These are phyloP conservation scores for Smutsia temminckii DNA, from an alignment of 2,797 vertebrate species.

Conservation along the genomic window DNA sequence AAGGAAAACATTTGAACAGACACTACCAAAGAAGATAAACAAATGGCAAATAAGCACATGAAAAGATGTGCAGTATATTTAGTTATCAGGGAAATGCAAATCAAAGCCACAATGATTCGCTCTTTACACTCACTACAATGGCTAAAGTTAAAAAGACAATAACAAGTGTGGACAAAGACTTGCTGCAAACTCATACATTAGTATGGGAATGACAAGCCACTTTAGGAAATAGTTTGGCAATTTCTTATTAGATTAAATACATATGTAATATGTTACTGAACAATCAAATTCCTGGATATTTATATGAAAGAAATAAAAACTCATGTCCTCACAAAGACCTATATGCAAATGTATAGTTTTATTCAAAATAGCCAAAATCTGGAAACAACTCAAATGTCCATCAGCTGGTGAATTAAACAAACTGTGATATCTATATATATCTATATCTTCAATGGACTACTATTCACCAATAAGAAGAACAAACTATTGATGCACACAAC, in stretches of 20 bases:
- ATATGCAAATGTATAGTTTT: background rate
- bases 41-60: background rate
- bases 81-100: background rate
- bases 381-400: background rate
- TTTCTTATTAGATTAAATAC: background rate
- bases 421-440: background rate
- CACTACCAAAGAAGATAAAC: background rate
- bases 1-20: background rate
- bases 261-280: background rate
- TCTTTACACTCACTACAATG: background rate
- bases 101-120: background rate
- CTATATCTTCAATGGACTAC: background rate
- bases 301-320: background rate
- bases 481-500: background rate
- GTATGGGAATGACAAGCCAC: background rate
- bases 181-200: background rate
- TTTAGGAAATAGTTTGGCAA: background rate
- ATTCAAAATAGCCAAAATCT: background rate
- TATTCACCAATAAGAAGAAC: background rate
- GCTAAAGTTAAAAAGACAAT: background rate
- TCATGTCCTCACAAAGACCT: background rate
- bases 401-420: background rate
- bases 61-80: background rate
- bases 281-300: background rate
- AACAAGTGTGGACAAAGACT: background rate